Percentiles rank a stretch among this genome's conserved stretches.
Evolutionary conservation across 2,113 vertebrate genomes (phyloP).

Genomic region (Caracal caracal): DNA sequence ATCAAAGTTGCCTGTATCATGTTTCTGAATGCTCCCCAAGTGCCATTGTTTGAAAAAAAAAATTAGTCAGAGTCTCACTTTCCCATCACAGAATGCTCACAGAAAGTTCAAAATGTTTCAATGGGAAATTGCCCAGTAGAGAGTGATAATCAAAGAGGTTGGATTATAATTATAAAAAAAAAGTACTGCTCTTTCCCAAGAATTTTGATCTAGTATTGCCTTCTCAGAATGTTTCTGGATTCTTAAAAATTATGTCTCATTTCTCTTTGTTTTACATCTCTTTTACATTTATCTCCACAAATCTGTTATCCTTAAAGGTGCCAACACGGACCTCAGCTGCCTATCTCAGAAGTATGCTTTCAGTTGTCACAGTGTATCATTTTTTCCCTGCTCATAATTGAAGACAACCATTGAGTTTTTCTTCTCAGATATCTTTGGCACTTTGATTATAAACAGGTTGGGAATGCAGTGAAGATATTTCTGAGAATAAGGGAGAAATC

Average conservation of each 20-base stretch:
- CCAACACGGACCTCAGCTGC: neutral
- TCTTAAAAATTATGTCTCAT: neutral
- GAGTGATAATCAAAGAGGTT: neutral
- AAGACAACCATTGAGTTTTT: neutral
- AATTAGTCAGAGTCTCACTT: neutral
- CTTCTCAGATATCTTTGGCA: neutral
- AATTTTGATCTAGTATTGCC: neutral
- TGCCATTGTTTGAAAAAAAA: neutral
- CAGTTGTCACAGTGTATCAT: neutral
- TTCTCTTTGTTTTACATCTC: neutral
- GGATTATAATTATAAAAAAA: neutral
- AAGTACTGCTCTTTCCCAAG: neutral
- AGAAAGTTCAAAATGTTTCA: neutral
- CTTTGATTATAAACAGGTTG: neutral
- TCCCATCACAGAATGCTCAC: neutral
- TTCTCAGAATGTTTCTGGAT: neutral
- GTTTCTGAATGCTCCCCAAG: constrained; percentile 1
- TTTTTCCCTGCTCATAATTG: constrained; percentile 13
- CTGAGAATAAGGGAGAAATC: neutral
- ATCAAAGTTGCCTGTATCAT: neutral
- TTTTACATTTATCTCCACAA: constrained; percentile 27
- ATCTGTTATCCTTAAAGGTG: neutral
- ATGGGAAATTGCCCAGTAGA: neutral
- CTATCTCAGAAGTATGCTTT: neutral
- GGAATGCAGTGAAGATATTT: neutral